A percentile compares a stretch with the other conserved stretches of the same genome.
Evolutionary conservation across 2,888 invertebrate species (phyloP).

Genomic region (Orthonevra nobilis): DNA sequence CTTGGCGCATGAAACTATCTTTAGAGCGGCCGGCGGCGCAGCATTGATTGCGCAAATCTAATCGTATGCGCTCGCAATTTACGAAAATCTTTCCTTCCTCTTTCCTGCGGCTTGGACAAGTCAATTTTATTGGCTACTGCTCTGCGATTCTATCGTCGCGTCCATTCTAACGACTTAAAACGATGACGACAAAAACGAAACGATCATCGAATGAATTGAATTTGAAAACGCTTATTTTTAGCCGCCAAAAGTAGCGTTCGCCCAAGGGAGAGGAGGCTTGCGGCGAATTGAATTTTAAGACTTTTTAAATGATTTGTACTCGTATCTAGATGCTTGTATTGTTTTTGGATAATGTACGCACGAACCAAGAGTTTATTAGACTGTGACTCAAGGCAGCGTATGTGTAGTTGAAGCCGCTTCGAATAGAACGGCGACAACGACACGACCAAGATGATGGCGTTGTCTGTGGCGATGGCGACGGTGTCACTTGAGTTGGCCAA

Average conservation of each 20-base stretch:
- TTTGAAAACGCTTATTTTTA: conserved; percentile 59
- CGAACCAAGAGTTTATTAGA: conserved; percentile 62
- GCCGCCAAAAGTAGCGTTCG: conserved; percentile 16
- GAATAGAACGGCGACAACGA: conserved; percentile 15
- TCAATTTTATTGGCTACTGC: conserved; percentile 47
- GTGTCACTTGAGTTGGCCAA: conserved; percentile 55
- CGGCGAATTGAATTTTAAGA: conserved; percentile 35
- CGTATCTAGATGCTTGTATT: not conserved
- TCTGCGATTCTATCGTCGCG: too few relatives aligned
- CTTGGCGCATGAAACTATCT: conserved; percentile 65
- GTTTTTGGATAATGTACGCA: conserved; percentile 18
- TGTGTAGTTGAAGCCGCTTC: too few relatives aligned
- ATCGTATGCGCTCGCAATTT: too few relatives aligned
- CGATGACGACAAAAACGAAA: conserved; percentile 6
- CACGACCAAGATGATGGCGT: conserved; percentile 12
- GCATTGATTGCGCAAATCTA: conserved; percentile 1
- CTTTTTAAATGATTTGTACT: conserved; percentile 29
- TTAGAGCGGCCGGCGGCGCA: conserved; percentile 11
- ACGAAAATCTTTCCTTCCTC: conserved; percentile 11
- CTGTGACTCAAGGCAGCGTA: conserved; percentile 56
- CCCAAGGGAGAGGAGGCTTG: conserved; percentile 36
- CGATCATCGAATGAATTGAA: conserved; percentile 36
- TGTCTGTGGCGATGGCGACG: conserved; percentile 56
- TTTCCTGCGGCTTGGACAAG: conserved; percentile 19
- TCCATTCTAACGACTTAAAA: not conserved